Evolutionary conservation across 2,113 vertebrate species (phyloP).

Genomic region (Platanista minor): DNA sequence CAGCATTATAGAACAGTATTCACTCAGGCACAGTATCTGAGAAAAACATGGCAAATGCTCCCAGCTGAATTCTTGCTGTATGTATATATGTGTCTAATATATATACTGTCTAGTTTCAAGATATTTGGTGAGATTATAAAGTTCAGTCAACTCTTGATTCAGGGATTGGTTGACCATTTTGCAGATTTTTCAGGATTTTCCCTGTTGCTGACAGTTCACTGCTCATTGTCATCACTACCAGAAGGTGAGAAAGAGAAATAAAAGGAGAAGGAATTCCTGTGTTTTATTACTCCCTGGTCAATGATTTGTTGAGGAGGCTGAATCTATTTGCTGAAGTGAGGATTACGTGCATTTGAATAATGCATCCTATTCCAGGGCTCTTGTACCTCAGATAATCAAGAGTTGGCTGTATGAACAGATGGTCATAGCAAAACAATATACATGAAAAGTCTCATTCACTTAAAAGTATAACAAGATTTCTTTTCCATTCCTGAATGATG

Average conservation of each 20-base stretch:
- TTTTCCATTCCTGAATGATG: slow-evolving; percentile 73
- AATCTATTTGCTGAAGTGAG: neutral
- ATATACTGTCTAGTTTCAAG: neutral
- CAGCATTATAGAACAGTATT: slow-evolving; percentile 87
- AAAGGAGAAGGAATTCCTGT: neutral
- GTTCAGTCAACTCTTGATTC: slow-evolving; percentile 63
- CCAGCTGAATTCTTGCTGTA: neutral
- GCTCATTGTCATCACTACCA: neutral
- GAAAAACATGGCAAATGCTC: slow-evolving; percentile 57
- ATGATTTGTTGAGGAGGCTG: neutral
- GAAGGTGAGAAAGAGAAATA: neutral
- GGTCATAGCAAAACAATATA: slow-evolving; percentile 39
- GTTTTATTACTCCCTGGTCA: neutral
- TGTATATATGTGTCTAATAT: neutral
- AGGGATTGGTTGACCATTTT: neutral
- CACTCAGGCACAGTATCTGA: slow-evolving; percentile 42
- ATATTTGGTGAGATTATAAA: neutral
- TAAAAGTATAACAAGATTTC: slow-evolving; percentile 61
- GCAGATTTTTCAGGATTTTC: neutral
- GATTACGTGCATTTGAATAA: neutral
- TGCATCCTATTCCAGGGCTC: neutral
- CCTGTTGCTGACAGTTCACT: neutral
- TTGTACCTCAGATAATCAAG: slow-evolving; percentile 55
- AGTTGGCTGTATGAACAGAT: slow-evolving; percentile 63
- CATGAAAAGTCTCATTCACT: slow-evolving; percentile 29